phyloP scores from a whole-genome alignment of 2,888 invertebrate species.

The Hirudinaria manillensis region DNA sequence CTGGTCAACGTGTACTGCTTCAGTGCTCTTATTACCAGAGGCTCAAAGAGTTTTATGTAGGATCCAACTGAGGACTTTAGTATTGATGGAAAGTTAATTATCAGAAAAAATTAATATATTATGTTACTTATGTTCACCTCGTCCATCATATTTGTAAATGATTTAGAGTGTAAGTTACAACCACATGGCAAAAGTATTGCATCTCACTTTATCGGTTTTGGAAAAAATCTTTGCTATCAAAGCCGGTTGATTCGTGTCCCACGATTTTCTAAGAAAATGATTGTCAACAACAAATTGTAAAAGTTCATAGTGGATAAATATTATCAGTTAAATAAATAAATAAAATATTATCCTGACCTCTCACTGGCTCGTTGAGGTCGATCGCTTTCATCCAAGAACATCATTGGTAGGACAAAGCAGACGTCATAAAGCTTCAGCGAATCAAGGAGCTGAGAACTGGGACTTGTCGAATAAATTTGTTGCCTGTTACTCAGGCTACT shows the following conservation, averaged over 20 bases:
- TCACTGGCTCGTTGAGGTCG: background rate
- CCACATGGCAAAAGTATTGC: too few species aligned
- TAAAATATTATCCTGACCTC: background rate
- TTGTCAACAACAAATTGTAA: background rate
- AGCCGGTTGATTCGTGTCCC: background rate
- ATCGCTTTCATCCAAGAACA: background rate
- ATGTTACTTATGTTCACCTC: background rate
- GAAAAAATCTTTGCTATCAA: slow-evolving; percentile 4
- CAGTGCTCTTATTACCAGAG: slow-evolving; percentile 84
- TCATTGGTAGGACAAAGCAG: background rate
- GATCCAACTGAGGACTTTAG: slow-evolving; percentile 59
- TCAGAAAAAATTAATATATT: background rate
- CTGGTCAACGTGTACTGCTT: slow-evolving; percentile 84
- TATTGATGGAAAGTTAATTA: background rate
- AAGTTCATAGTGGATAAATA: background rate
- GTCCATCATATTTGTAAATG: background rate
- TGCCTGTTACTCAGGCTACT: background rate
- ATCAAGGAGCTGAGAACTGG: background rate
- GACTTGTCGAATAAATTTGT: background rate
- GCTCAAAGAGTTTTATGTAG: slow-evolving; percentile 86
- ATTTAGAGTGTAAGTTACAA: too few species aligned
- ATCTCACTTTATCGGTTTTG: background rate
- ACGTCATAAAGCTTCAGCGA: background rate
- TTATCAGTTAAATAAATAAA: too few species aligned
- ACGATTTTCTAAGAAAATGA: background rate